These are phyloP conservation scores for Rhogogaster chlorosoma DNA, from an alignment of 2,888 invertebrate genomes.

Conservation along the genomic window DNA sequence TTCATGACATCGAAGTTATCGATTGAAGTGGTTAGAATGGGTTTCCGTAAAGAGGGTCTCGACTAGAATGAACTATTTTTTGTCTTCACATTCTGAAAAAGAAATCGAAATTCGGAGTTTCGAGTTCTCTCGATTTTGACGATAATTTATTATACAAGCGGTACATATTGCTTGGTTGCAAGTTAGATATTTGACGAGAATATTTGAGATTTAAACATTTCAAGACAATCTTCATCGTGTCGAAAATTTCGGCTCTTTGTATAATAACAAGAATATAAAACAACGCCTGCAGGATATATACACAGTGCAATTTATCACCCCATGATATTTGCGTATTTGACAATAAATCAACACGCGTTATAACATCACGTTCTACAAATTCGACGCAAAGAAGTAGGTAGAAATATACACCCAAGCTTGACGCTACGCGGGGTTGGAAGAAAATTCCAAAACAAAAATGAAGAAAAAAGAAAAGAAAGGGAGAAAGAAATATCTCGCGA, in stretches of 20 bases:
- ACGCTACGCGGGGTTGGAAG: no score
- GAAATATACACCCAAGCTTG: neutral
- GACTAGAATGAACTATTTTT: no score
- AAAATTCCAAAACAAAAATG: neutral
- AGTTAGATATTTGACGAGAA: no score
- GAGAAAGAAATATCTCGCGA: neutral
- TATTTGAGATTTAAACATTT: no score
- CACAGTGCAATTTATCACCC: neutral
- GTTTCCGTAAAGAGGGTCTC: no score
- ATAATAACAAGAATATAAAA: neutral
- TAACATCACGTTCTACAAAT: slow-evolving; percentile 9
- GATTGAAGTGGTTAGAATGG: no score
- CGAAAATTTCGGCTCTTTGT: neutral
- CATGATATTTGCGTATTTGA: neutral
- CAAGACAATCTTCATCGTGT: no score
- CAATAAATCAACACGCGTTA: slow-evolving; percentile 11
- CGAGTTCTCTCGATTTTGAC: no score
- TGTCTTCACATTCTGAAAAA: no score
- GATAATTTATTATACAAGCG: neutral
- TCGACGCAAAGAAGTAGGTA: neutral
- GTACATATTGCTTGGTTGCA: neutral
- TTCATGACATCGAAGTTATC: no score
- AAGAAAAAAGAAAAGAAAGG: neutral
- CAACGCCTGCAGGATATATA: neutral
- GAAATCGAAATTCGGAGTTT: no score